phyloP scores from a whole-genome alignment of 2,797 vertebrate genomes.

The Bradypodion pumilum region DNA sequence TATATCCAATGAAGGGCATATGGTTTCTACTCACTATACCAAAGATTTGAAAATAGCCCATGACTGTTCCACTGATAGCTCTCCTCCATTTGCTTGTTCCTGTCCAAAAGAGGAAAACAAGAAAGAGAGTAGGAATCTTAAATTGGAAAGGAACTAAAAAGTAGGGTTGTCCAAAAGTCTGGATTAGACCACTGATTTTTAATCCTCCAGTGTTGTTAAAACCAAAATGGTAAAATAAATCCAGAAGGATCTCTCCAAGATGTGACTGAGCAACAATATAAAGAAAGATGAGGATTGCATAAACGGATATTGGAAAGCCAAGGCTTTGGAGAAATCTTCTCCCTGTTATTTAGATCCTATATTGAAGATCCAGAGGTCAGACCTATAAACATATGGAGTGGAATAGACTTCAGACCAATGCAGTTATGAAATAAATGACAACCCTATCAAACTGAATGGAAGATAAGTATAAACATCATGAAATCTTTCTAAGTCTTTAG shows the following conservation, averaged over 20 bases:
- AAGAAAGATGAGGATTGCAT: background rate
- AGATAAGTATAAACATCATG: no score
- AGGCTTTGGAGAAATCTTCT: no score
- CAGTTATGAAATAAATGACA: no score
- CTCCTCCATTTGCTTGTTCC: accelerated
- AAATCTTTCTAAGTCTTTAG: no score
- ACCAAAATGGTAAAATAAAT: background rate
- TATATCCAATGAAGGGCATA: conserved; percentile 9
- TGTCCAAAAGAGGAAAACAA: background rate
- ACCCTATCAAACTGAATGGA: no score
- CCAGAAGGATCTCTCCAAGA: background rate
- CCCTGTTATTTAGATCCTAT: no score
- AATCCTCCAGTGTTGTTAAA: background rate
- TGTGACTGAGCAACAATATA: background rate
- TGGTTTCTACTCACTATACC: conserved; percentile 8
- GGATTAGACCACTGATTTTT: background rate
- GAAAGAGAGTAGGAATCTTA: background rate
- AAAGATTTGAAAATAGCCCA: background rate
- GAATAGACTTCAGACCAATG: no score
- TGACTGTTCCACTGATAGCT: background rate
- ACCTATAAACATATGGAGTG: no score
- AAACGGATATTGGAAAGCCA: background rate
- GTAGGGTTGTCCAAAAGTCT: background rate
- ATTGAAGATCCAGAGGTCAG: no score
- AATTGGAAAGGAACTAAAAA: background rate